Conservation (phyloP, 2,888 invertebrate genomes). For the Andricus curvator region DNA sequence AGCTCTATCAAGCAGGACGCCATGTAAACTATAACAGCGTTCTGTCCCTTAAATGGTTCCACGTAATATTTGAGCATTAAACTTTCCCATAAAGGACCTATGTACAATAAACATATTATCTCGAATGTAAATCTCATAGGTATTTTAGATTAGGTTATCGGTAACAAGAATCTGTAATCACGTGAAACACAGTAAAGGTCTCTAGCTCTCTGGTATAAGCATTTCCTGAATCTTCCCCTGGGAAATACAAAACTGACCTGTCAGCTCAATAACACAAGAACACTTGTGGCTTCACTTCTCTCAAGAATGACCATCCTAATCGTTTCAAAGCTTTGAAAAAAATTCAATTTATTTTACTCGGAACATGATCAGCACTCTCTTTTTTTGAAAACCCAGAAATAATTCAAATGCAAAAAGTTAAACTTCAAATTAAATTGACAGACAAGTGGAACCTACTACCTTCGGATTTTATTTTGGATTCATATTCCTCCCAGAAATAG, state of each 20-base stretch:
- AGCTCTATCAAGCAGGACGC: neutral
- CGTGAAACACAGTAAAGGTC: neutral
- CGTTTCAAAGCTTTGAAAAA: neutral
- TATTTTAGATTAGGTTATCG: conserved; percentile 21
- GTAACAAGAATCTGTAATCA: neutral
- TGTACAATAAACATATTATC: conserved; percentile 5
- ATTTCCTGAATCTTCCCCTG: neutral
- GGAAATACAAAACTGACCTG: neutral
- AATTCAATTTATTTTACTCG: too few species aligned
- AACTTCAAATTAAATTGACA: neutral
- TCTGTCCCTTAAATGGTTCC: neutral
- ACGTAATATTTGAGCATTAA: conserved; percentile 2
- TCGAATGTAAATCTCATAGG: conserved; percentile 7
- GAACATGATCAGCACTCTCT: too few species aligned
- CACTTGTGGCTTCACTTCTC: neutral
- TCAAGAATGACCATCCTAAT: neutral
- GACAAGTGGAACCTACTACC: neutral
- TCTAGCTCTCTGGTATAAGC: neutral
- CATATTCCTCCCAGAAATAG: too few species aligned
- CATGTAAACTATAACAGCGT: neutral
- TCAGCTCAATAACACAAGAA: neutral
- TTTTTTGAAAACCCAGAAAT: neutral
- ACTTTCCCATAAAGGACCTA: neutral
- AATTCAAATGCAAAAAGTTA: neutral
- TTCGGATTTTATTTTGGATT: too few species aligned